A percentile compares a stretch with the other conserved stretches of the same genome.
phyloP scores from a whole-genome alignment of 92 coral and sea anemone species.

The Zoanthus solanderi region DNA sequence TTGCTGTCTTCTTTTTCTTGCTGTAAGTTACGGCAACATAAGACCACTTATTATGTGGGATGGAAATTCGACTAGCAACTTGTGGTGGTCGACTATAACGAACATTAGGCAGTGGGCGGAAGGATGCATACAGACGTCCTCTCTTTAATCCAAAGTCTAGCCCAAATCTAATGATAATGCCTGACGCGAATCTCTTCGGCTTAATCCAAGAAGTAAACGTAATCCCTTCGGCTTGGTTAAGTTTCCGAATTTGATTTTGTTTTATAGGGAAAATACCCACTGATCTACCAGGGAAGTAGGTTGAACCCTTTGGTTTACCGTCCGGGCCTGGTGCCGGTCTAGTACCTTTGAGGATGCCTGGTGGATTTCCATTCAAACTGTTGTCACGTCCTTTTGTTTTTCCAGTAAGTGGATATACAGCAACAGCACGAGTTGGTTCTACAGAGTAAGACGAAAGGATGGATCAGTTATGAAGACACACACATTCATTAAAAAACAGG shows the following conservation, averaged over 20 bases:
- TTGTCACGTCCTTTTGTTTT: constrained; percentile 68
- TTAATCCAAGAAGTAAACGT: constrained; percentile 17
- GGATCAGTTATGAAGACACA: too few relatives aligned
- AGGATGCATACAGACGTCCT: constrained; percentile 23
- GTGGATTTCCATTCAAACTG: constrained; percentile 60
- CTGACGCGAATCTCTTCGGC: constrained; percentile 12
- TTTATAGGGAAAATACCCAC: constrained; percentile 26
- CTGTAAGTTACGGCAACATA: constrained; percentile 32
- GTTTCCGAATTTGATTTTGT: constrained; percentile 10
- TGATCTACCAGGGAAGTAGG: constrained; percentile 25
- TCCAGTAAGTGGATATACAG: constrained; percentile 70
- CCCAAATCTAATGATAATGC: constrained; percentile 25
- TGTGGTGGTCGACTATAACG: not conserved
- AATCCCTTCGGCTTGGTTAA: constrained; percentile 17
- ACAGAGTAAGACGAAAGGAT: not conserved
- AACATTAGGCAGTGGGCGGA: constrained; percentile 3
- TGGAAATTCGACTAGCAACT: constrained; percentile 8
- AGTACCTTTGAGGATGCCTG: constrained; percentile 30
- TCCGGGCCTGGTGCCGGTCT: constrained; percentile 26
- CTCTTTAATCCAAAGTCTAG: constrained; percentile 24
- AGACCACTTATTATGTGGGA: constrained; percentile 24
- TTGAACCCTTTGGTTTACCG: constrained; percentile 25
- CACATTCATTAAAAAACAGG: too few relatives aligned
- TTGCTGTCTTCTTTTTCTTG: not conserved
- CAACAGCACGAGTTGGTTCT: constrained; percentile 69